Base-by-base conservation (phyloP, 2,797 vertebrate species). In the Gallirallus australis region DNA sequence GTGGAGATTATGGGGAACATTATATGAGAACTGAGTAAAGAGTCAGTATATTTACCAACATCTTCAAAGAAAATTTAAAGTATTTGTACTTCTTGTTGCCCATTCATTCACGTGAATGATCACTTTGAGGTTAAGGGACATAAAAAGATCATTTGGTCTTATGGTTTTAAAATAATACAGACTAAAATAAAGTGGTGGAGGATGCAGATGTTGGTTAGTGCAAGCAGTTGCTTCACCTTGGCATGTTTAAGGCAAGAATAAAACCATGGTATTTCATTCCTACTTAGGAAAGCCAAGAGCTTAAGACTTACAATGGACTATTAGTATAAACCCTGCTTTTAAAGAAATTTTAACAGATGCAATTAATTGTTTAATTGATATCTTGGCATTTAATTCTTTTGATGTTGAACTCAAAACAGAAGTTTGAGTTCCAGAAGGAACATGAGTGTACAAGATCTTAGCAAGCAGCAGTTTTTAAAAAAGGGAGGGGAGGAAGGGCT, bases 151-250 rank as follows among this genome's bases (percentile, higher is more conserved):
- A 47, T 52, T 86, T 60, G 5, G 83, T 91, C 37, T 45, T 60
- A 27, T 0, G 48, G 54, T 40, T 68, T 82, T 60, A 52, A 83
- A 80, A 54, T 52, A 63, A 72, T 47, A 57, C 2, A 53, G 39
- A 28, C 35, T 25, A 65, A 92, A 89, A 31, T 24, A 6, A 69
- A 65, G n/a, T 60, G 61, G 12, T 81, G 33, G 61, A 83, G 84
- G 75, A 87, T 3, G 4, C 75, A 87, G 70, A 59, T 79, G 31
- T 72, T 40, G 40, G 18, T 82, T 64, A 39, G 6, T 72, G 39
- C 82, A 88, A 83, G 72, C 75, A 88, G 82, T 72, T 86, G 77
- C 77, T 80, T 88, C 19, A 42, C 52, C 27, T 88, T 92, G 27
- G 42, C 89, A 2, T 50, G 33, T 86, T 33, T 79, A 76, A 89